Base-by-base conservation (phyloP, 2,113 vertebrate genomes). In the Urocolius indicus region DNA sequence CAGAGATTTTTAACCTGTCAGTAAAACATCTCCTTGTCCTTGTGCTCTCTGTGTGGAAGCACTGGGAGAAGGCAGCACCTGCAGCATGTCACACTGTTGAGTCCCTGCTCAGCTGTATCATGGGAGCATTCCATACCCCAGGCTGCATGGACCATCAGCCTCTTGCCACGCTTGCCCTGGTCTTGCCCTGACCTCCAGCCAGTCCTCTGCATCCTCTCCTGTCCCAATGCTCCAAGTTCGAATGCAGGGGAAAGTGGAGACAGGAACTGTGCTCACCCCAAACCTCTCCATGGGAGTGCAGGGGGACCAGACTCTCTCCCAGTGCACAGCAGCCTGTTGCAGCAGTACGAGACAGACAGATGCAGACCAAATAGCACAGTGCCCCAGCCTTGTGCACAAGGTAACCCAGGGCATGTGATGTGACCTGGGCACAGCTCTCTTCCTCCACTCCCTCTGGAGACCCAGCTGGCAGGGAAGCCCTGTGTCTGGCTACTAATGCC, bases 401-500 rank as follows among this genome's bases (percentile, higher is more conserved):
- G 51, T 68, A 91, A 41, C 36, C 51, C 5, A 1, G 69, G 52
- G 51, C 69, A 67, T 20, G 3, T 1, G 0, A 0, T 77, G 89
- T 54, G 17, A 9, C 85, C 92, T 41, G 9, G 80, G 96, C 81
- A 84, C 46, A 92, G 94, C 72, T 72, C 75, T 82, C 96, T 88
- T 81, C 72, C 92, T 94, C 22, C 8, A 7, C 90, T 90, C 74
- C 87, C 23, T 27, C 91, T 61, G 84, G 90, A 96, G 91, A 52
- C 85, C 87, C 16, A 52, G 76, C 85, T 87, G 95, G 85, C 27
- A 51, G 94, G 96, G 93, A 98, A 97, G 80, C 95, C 96, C 94
- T 96, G 88, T 75, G 96, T 96, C 96, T 96, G 95, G 94, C 94
- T 97, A 94, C 94, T 96, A 97, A 93, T n/a, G 79, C 96, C n/a